Evolutionary conservation across 2,113 vertebrate genomes (phyloP).

Genomic region (Coregonus clupeaformis): DNA sequence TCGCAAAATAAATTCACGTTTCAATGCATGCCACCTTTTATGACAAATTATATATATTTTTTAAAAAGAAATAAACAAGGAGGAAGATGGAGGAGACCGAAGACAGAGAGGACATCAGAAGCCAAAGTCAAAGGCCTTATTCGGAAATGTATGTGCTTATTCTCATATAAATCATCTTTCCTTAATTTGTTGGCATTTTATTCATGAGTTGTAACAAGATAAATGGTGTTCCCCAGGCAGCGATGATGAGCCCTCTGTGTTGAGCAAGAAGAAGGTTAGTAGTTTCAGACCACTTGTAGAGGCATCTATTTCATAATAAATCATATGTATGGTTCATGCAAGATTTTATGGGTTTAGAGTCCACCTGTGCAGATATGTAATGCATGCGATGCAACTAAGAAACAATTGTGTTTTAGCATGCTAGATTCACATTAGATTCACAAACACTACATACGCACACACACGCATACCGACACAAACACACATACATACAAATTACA

Average conservation of each 20-base stretch:
- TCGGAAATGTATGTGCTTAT: conserved; percentile 66
- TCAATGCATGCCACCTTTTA: not conserved
- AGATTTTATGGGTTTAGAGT: not conserved
- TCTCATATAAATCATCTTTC: not conserved
- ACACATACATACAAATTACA: no score
- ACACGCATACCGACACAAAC: no score
- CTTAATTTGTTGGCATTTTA: rapidly evolving
- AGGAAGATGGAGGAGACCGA: conserved; percentile 38
- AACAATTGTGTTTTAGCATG: not conserved
- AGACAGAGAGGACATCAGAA: conserved; percentile 32
- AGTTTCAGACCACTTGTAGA: conserved; percentile 17
- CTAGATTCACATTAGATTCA: no score
- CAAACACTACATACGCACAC: no score
- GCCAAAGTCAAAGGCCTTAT: conserved; percentile 62
- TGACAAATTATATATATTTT: not conserved
- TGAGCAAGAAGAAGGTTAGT: conserved; percentile 84
- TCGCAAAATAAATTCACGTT: no score
- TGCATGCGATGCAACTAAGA: not conserved
- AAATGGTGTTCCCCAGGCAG: conserved; percentile 68
- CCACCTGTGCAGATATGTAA: not conserved
- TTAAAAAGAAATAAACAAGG: conserved; percentile 39
- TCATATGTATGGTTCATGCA: not conserved
- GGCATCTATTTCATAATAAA: not conserved
- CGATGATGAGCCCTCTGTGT: conserved; percentile 61
- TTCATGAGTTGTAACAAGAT: not conserved